Conservation (phyloP, 2,888 invertebrate species). For the Nomada ferruginata region DNA sequence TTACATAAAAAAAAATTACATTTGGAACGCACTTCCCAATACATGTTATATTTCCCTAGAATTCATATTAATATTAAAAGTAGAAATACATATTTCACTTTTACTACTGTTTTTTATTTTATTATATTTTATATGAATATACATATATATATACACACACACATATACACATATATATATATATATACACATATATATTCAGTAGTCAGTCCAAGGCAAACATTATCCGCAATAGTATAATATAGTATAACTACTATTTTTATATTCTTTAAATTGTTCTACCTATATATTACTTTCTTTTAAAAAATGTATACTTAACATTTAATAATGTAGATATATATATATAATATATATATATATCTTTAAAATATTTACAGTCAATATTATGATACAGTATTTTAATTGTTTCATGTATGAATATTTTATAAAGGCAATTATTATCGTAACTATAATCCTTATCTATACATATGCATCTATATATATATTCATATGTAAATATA, state of each 20-base stretch:
- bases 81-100: constrained; percentile 83
- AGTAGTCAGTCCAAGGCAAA: constrained; percentile 84
- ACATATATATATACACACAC: constrained; percentile 9
- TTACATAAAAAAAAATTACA: constrained; percentile 77
- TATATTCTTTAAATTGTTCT: constrained; percentile 77
- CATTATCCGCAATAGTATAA: constrained; percentile 80
- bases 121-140: constrained; percentile 66
- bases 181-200: constrained; percentile 66
- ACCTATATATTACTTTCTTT: constrained; percentile 84
- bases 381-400: constrained; percentile 82
- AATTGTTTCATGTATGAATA: constrained; percentile 79
- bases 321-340: constrained; percentile 77
- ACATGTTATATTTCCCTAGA: constrained; percentile 77
- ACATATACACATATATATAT: neutral
- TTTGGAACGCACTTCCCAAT: constrained; percentile 79
- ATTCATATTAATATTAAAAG: constrained; percentile 83
- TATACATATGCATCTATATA: constrained; percentile 68
- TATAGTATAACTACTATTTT: constrained; percentile 82
- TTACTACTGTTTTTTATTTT: constrained; percentile 76
- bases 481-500: constrained; percentile 61
- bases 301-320: constrained; percentile 84
- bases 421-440: constrained; percentile 83
- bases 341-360: constrained; percentile 73
- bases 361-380: constrained; percentile 83
- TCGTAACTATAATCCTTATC: constrained; percentile 81